Evolutionary conservation across 2,888 invertebrate species (phyloP).

Genomic region (Oligia latruncula): DNA sequence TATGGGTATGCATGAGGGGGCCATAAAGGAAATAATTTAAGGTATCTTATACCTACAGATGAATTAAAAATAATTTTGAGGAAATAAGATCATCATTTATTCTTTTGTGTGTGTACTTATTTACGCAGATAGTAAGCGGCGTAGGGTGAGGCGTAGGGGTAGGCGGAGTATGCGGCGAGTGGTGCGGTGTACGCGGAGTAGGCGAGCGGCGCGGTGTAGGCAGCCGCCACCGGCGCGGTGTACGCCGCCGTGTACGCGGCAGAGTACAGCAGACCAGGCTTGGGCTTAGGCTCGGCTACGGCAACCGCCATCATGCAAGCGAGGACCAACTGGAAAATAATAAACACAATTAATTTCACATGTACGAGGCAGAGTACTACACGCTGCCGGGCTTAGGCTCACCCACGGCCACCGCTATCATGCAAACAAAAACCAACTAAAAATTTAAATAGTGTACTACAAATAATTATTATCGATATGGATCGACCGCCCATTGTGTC

Average conservation of each 20-base stretch:
- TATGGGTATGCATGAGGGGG: no score
- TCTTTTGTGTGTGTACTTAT: slow-evolving; percentile 6
- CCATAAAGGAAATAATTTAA: background rate
- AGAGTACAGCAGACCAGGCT: slow-evolving; percentile 72
- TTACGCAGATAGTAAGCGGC: slow-evolving; percentile 69
- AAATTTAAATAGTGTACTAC: background rate
- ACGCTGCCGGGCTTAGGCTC: slow-evolving; percentile 66
- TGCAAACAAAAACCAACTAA: slow-evolving; percentile 78
- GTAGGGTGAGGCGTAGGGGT: slow-evolving; percentile 74
- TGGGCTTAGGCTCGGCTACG: slow-evolving; percentile 59
- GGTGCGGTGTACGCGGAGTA: slow-evolving; percentile 79
- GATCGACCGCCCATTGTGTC: no score
- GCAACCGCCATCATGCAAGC: slow-evolving; percentile 78
- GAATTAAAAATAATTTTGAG: slow-evolving; percentile 7
- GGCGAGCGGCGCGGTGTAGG: slow-evolving; percentile 81
- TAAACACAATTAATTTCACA: background rate
- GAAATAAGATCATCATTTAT: slow-evolving; percentile 24
- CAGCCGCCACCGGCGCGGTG: slow-evolving; percentile 81
- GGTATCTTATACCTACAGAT: no score
- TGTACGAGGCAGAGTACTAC: slow-evolving; percentile 66
- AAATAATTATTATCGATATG: background rate
- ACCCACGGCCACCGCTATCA: slow-evolving; percentile 73
- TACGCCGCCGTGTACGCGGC: slow-evolving; percentile 82
- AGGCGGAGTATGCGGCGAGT: slow-evolving; percentile 74
- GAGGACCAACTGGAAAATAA: slow-evolving; percentile 77